Percentiles rank a stretch among this genome's conserved stretches.
Conservation (phyloP, 2,888 invertebrate species). For the Chrysina gloriosa region DNA sequence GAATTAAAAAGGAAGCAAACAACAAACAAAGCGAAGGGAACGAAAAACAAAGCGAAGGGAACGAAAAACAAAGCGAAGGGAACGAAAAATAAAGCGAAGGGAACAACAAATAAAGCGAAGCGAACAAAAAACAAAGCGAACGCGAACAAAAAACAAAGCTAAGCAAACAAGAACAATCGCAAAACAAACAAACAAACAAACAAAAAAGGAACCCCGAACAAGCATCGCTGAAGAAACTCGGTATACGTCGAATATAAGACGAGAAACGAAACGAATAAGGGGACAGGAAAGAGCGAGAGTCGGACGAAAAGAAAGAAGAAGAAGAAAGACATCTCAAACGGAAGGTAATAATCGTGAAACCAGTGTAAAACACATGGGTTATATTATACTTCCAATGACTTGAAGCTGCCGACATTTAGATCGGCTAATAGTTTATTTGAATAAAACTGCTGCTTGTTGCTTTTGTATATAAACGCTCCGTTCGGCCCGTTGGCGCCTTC, state of each 20-base stretch:
- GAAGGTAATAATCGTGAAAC: slow-evolving; percentile 35
- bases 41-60: too few relatives aligned
- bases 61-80: too few relatives aligned
- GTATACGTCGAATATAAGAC: neutral
- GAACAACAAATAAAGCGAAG: too few relatives aligned
- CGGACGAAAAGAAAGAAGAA: slow-evolving; percentile 11
- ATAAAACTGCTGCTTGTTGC: slow-evolving; percentile 38
- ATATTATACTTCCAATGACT: slow-evolving; percentile 38
- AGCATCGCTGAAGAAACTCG: too few relatives aligned
- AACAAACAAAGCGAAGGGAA: too few relatives aligned
- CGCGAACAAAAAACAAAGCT: too few relatives aligned
- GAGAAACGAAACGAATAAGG: neutral
- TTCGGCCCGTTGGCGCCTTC: slow-evolving; percentile 32
- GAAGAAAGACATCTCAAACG: slow-evolving; percentile 27
- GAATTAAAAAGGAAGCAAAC: too few relatives aligned
- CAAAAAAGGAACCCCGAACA: too few relatives aligned
- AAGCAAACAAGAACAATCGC: too few relatives aligned
- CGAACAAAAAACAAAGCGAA: too few relatives aligned
- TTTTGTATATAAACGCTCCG: slow-evolving; percentile 35
- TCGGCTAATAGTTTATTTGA: slow-evolving; percentile 38
- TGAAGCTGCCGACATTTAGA: slow-evolving; percentile 37
- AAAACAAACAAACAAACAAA: too few relatives aligned
- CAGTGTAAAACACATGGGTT: slow-evolving; percentile 31
- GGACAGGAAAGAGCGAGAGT: neutral
- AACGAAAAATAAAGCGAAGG: too few relatives aligned